Conservation (phyloP, 2,797 vertebrate species). For the Coregonus ussuriensis region DNA sequence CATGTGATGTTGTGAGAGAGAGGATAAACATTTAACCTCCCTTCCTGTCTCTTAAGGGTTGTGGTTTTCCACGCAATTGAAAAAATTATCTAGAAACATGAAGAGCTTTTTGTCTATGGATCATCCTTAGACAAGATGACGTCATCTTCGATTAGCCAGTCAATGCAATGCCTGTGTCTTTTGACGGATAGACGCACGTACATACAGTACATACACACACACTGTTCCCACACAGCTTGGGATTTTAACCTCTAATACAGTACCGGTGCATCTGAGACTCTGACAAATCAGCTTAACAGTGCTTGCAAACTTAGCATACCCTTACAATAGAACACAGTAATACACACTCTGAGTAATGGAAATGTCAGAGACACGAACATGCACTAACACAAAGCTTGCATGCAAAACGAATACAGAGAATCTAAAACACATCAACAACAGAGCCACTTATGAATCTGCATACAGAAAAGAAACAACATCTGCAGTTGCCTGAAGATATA, state of each 20-base stretch:
- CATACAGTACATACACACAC: conserved; percentile 18
- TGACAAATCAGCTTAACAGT: conserved; percentile 34
- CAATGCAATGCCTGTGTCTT: conserved; percentile 71
- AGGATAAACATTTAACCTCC: conserved; percentile 1
- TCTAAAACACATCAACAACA: conserved; percentile 65
- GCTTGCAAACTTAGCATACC: conserved; percentile 47
- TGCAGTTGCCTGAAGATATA: conserved; percentile 84
- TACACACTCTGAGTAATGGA: conserved; percentile 37
- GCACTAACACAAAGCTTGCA: conserved; percentile 81
- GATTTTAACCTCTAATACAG: conserved; percentile 56
- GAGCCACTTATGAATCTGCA: conserved; percentile 82
- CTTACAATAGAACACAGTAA: background rate
- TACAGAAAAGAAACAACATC: conserved; percentile 71
- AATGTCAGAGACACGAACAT: conserved; percentile 41
- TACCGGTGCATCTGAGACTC: conserved; percentile 41
- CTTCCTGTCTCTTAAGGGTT: conserved; percentile 33
- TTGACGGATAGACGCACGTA: conserved; percentile 33
- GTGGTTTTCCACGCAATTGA: conserved; percentile 13
- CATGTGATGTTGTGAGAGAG: conserved; percentile 19
- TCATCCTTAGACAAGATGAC: conserved; percentile 27
- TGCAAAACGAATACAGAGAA: conserved; percentile 83
- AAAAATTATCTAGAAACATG: conserved; percentile 45
- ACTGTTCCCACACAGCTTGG: conserved; percentile 27
- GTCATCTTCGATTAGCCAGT: conserved; percentile 48
- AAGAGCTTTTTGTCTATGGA: conserved; percentile 40